Evolutionary conservation across 2,888 invertebrate genomes (phyloP), one percentile per base, ranked within the genome.

Genomic region (Coleophora deauratella): DNA sequence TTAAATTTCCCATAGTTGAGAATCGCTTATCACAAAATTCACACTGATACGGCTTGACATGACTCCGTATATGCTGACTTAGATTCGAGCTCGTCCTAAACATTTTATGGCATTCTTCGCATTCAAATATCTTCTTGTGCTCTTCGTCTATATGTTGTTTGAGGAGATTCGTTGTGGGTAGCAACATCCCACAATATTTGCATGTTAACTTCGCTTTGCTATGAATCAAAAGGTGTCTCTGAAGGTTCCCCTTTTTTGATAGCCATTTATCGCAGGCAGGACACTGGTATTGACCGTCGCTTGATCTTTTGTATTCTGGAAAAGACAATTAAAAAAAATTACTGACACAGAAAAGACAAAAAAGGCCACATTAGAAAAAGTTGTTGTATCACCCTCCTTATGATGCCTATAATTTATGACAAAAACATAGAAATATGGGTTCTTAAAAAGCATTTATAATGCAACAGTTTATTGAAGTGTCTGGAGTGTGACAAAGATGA

Each of bases 1-100:
- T 21, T 21, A 51, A 40, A 15, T 44, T 44, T 0, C 44, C 44
- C 10, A 39, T 38, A 1, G 37, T 34, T 0, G 65, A 48, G 9
- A 71, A 72, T 0, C 44, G 43, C 13, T 48, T 45, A 0, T 41
- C 30, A 14, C 72, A 73, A 0, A 33, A 36, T 0, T 49, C 14
- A 11, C 72, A 73, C 9, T 51, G 38, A 6, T 44, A 61, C 0
- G 66, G 62, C 41, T 62, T 66, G 0, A 60, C 50, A 44, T 73
- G 72, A 0, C 52, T 50, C 0, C 53, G 47, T 14, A 57, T 62
- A 13, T 75, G 72, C 27, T 69, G 70, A 31, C 52, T 51, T 12
- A 73, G 47, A 38, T 72, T 68, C 0, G 68, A 66, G 0, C 59
- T 40, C 0, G 62, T 52, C 13, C 62, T 60, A 11, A 74, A 74